Evolutionary conservation across 2,113 vertebrate genomes (phyloP), one percentile per base, ranked within the genome.

Genomic region (Tachuris rubrigastra): DNA sequence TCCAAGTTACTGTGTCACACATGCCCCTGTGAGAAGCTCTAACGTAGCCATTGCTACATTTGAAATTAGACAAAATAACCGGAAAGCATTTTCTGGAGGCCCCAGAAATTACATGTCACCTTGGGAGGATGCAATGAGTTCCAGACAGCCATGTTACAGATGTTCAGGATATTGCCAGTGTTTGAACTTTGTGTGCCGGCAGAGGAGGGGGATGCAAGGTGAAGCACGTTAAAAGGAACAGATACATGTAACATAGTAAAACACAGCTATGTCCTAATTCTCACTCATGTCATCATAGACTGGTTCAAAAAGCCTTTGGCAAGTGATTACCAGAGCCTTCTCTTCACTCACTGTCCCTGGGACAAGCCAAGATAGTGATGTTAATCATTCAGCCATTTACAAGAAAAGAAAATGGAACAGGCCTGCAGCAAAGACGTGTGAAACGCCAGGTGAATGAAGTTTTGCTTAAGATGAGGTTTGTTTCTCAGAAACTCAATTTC

Each of bases 171-270:
- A 82, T 24, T 85, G 52, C 35, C 65, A 91, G 60, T 3, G 12
- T 84, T 87, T 87, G 56, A 95, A 87, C 65, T 85, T 42, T 1
- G 3, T 66, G 90, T 55, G 78, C 1, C 9, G 56, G 74, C 76
- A 69, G 22, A 5, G 12, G 8, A 80, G 14, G 31, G 5, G 16
- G 28, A 1, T 4, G 24, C 19, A 33, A 7, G 2, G 9, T 8
- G 41, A 88, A 41, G 55, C 67, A 80, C 72, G 76, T 84, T 69
- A 49, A 77, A 92, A 76, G 31, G 37, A 90, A 69, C 49, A 73
- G 53, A 76, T 12, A 56, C 8, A 53, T 35, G 10, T 23, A 77
- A 58, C 33, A 20, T 1, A 46, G 50, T 83, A 81, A 86, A 94
- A 62, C 21, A 58, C 1, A 1, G 33, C 35, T 63, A 25, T 62